These are phyloP conservation scores for Rhamnusium bicolor DNA, from an alignment of 2,888 invertebrate species.

Conservation along the genomic window DNA sequence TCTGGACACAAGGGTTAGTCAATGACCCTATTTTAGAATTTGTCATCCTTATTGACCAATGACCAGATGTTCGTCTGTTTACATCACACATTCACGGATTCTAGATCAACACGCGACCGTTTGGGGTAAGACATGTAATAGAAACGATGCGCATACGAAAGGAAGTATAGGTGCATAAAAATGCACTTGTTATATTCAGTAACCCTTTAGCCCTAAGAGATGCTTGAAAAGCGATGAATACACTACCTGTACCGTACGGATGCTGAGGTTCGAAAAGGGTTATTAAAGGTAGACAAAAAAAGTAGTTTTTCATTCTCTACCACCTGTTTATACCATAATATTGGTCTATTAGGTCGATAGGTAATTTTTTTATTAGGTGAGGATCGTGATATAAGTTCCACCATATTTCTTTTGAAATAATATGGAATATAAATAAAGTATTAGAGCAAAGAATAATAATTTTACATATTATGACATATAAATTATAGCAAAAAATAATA, in stretches of 20 bases:
- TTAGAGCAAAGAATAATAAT: too few relatives aligned
- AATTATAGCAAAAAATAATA: too few relatives aligned
- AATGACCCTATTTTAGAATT: slow-evolving; percentile 44
- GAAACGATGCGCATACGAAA: slow-evolving; percentile 3
- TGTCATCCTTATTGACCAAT: slow-evolving; percentile 44
- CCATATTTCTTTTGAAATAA: too few relatives aligned
- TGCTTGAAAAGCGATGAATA: slow-evolving; percentile 37
- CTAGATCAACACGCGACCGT: slow-evolving; percentile 30
- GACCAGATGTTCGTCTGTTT: slow-evolving; percentile 47
- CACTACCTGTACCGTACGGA: slow-evolving; percentile 45
- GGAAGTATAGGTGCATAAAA: slow-evolving; percentile 22
- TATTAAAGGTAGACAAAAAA: slow-evolving; percentile 30
- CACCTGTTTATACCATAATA: background rate
- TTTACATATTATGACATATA: too few relatives aligned
- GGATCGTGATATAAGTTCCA: too few relatives aligned
- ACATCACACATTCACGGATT: slow-evolving; percentile 36
- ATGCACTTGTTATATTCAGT: slow-evolving; percentile 20
- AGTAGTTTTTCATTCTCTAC: slow-evolving; percentile 13
- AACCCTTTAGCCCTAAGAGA: slow-evolving; percentile 21
- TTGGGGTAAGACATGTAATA: slow-evolving; percentile 5
- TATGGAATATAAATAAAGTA: too few relatives aligned
- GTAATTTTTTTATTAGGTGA: too few relatives aligned
- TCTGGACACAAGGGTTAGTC: slow-evolving; percentile 40
- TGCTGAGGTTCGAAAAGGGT: slow-evolving; percentile 38
- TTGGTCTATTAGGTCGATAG: background rate